Evolutionary conservation across 2,113 vertebrate genomes (phyloP).

Genomic region (Orientallactaga bullata): DNA sequence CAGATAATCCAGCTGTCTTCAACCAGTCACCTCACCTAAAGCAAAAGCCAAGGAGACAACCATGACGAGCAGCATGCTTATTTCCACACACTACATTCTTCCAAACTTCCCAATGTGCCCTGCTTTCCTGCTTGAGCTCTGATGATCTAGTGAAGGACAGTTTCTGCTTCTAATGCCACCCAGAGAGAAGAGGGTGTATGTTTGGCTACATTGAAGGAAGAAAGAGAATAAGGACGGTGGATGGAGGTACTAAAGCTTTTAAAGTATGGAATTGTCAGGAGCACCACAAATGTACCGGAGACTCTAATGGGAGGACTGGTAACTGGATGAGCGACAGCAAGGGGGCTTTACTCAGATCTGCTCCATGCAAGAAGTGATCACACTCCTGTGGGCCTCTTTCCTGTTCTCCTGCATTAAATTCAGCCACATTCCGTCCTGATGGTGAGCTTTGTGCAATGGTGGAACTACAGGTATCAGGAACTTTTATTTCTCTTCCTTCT

Average conservation of each 20-base stretch:
- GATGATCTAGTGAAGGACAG: neutral
- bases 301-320: neutral
- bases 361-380: neutral
- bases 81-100: neutral
- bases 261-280: neutral
- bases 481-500: neutral
- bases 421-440: neutral
- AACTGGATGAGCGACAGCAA: neutral
- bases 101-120: neutral
- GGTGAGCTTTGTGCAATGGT: neutral
- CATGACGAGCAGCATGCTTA: neutral
- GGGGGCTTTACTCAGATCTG: neutral
- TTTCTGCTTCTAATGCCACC: neutral
- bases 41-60: neutral
- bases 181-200: neutral
- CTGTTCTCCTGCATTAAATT: neutral
- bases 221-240: neutral
- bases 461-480: too few species aligned
- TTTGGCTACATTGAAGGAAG: neutral
- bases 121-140: neutral
- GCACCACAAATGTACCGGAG: neutral
- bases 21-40: slow-evolving; percentile 94
- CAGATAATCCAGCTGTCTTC: slow-evolving; percentile 97
- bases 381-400: neutral
- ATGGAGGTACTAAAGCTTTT: neutral